These are phyloP conservation scores for Enchytraeus crypticus DNA, from an alignment of 2,888 invertebrate genomes.

Conservation along the genomic window DNA sequence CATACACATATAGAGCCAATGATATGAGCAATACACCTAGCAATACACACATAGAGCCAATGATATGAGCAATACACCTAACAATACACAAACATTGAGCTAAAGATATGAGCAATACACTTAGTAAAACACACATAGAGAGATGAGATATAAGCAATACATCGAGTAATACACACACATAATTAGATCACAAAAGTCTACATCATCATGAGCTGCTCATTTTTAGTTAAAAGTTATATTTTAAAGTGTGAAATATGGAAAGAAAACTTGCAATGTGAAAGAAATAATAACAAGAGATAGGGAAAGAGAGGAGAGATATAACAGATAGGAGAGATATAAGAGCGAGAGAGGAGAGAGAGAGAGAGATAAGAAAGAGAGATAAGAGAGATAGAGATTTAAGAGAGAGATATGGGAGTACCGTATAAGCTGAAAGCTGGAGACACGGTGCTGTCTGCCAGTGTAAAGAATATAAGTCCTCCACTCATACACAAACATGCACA, in stretches of 20 bases:
- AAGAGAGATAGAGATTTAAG: no score
- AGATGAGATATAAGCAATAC: constrained; percentile 61
- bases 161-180: constrained; percentile 38
- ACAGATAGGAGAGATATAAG: no score
- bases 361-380: no score
- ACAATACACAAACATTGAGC: constrained; percentile 56
- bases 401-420: no score
- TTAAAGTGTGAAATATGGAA: no score
- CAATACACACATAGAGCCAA: constrained; percentile 64
- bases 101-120: constrained; percentile 56
- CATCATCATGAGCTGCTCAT: no score
- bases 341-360: no score
- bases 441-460: constrained; percentile 64
- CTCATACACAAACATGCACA: constrained; percentile 77
- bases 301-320: no score
- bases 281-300: no score
- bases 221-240: no score
- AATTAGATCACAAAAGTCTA: no score
- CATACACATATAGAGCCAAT: constrained; percentile 60
- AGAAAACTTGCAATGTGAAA: no score
- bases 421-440: constrained; percentile 56
- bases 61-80: constrained; percentile 55
- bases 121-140: constrained; percentile 50
- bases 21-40: constrained; percentile 55
- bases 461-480: constrained; percentile 79